These are phyloP conservation scores for Prolemur simus DNA, from an alignment of 2,113 vertebrate species.

Conservation along the genomic window DNA sequence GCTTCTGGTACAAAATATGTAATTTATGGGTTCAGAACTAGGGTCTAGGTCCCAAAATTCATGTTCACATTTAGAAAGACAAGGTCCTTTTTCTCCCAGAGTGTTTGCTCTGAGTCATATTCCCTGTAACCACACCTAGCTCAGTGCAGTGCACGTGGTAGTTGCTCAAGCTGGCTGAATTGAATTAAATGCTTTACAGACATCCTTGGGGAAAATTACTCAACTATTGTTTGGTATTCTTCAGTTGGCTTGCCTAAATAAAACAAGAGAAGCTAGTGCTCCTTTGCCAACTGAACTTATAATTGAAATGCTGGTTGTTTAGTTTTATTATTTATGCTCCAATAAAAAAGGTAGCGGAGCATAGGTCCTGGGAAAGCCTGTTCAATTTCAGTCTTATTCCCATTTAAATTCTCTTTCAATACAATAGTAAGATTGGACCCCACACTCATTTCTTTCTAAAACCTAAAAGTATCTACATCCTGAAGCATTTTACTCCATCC, in stretches of 20 bases:
- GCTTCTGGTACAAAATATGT: not conserved
- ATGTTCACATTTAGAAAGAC: not conserved
- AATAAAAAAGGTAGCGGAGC: not conserved
- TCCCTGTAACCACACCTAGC: not conserved
- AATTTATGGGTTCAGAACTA: not conserved
- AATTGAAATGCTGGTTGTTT: not conserved
- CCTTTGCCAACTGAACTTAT: not conserved
- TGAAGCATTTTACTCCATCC: conserved; percentile 13
- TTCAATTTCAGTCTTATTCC: not conserved
- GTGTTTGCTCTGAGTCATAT: not conserved
- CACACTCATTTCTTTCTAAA: not conserved
- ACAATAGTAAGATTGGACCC: not conserved
- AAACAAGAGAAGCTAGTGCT: not conserved
- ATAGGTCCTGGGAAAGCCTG: not conserved
- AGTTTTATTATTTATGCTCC: not conserved
- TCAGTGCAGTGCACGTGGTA: rapidly evolving
- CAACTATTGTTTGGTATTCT: not conserved
- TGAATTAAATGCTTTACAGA: conserved; percentile 8
- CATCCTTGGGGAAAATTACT: not conserved
- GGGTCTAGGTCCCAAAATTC: not conserved
- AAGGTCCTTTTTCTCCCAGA: not conserved
- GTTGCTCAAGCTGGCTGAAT: not conserved
- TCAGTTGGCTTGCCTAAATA: not conserved
- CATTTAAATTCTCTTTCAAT: not conserved
- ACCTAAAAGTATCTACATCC: not conserved